Evolutionary conservation across 2,113 vertebrate genomes (phyloP).

Genomic region (Tachuris rubrigastra): DNA sequence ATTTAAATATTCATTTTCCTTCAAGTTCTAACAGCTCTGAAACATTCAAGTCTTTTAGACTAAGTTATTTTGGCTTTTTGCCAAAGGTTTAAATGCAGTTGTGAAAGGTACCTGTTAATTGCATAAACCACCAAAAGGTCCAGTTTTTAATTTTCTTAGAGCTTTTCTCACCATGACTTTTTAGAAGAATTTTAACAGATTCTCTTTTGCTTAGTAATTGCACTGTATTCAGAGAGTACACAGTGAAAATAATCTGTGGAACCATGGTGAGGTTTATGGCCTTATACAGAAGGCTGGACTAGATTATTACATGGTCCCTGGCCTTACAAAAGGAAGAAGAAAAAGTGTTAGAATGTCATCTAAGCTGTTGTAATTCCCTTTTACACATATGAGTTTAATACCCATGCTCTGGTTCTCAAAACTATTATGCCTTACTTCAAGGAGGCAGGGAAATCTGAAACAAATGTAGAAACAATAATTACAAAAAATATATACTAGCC

Average conservation of each 20-base stretch:
- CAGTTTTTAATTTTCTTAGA: not conserved
- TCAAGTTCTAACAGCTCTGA: not conserved
- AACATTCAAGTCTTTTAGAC: not conserved
- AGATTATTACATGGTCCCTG: not conserved
- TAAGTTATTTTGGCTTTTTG: not conserved
- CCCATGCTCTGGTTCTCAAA: not conserved
- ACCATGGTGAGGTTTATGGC: not conserved
- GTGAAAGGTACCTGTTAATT: not conserved
- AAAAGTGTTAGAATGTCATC: not conserved
- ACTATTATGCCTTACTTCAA: slow-evolving; percentile 1
- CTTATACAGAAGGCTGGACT: not conserved
- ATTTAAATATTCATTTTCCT: not conserved
- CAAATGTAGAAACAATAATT: slow-evolving; percentile 30
- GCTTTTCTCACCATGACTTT: not conserved
- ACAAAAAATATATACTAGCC: not conserved
- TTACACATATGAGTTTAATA: slow-evolving; percentile 7
- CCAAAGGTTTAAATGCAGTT: not conserved
- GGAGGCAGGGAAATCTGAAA: slow-evolving; percentile 33
- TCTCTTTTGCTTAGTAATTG: not conserved
- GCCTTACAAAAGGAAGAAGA: not conserved
- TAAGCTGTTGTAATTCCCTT: not conserved
- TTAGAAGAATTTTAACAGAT: not conserved
- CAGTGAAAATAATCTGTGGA: not conserved
- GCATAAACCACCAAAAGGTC: not conserved
- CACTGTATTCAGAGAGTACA: not conserved